phyloP scores from a whole-genome alignment of 2,888 invertebrate species.

The Saturnia japonica region DNA sequence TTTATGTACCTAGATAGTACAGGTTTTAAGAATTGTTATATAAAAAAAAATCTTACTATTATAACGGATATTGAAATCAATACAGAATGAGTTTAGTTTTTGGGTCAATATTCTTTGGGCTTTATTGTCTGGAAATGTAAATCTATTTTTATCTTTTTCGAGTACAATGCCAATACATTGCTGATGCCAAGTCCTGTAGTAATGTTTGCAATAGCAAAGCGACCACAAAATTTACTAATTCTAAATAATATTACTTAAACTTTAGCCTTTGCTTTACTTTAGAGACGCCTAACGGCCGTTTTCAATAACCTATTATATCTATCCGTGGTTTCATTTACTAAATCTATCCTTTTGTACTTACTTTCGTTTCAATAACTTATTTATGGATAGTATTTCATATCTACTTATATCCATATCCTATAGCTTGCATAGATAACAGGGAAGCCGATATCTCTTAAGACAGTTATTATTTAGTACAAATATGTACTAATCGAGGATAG shows the following conservation, averaged over 20 bases:
- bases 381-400: no score
- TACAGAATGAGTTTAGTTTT: background rate
- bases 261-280: no score
- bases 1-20: conserved; percentile 23
- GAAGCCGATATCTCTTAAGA: no score
- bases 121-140: background rate
- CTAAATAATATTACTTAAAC: background rate
- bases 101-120: background rate
- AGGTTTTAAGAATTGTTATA: background rate
- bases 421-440: no score
- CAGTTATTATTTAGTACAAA: no score
- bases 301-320: no score
- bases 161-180: conserved; percentile 6
- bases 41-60: background rate
- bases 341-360: no score
- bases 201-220: background rate
- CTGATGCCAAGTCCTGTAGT: background rate
- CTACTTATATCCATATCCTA: no score
- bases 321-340: no score
- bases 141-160: conserved; percentile 2
- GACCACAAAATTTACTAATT: background rate
- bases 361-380: no score
- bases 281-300: no score
- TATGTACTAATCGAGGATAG: no score
- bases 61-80: background rate